Base-by-base conservation (phyloP, 2,113 vertebrate genomes). In the Gnathonemus longibarbis region DNA sequence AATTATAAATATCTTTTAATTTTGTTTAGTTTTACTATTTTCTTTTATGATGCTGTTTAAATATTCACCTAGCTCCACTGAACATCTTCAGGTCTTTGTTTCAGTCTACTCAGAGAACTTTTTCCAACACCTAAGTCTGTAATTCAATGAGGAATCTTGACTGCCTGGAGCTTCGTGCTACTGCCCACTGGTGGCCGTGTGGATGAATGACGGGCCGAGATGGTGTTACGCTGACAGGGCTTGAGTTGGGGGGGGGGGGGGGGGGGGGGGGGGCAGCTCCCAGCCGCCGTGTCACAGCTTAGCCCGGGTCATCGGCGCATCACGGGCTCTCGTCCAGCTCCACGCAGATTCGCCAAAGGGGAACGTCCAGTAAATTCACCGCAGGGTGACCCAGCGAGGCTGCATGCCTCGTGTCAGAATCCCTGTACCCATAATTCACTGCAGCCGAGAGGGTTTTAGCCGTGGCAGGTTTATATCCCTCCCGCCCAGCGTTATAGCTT, bases 81-180 rank as follows among this genome's bases (percentile, higher is more conserved):
- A 24, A 48, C 39, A 84, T 84, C 17, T 48, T 48, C 83, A 10
- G 35, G 2, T n/a, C 15, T n/a, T 84, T 92, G 92, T 94, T 94
- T 96, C 95, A 95, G 94, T 95, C 92, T 93, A 95, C 93, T 96
- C 96, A 95, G 92, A 91, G 95, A 92, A 92, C 92, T 95, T 97
- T 46, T 48, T 21, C 1, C 46, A 84, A 48, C 24, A 42, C 39
- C 9, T 11, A 24, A 84, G 19, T 84, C 42, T 45, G 42, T n/a
- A n/a, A 84, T n/a, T 45, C 21, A 19, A 13, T 11, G 62, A 45
- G 35, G 39, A 46, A 13, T 48, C 39, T 66, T 8, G 9, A 42
- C 56, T 53, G 52, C 45, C 39, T 53, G 24, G 27, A 92, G 91
- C 93, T 94, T 94, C 94, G 90, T 89, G 83, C 92, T 48, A 74